Evolutionary conservation across 64 coral and sea anemone genomes (phyloP), one percentile per base, ranked within the genome.

Genomic region (Hydrozoanthus tunicans): DNA sequence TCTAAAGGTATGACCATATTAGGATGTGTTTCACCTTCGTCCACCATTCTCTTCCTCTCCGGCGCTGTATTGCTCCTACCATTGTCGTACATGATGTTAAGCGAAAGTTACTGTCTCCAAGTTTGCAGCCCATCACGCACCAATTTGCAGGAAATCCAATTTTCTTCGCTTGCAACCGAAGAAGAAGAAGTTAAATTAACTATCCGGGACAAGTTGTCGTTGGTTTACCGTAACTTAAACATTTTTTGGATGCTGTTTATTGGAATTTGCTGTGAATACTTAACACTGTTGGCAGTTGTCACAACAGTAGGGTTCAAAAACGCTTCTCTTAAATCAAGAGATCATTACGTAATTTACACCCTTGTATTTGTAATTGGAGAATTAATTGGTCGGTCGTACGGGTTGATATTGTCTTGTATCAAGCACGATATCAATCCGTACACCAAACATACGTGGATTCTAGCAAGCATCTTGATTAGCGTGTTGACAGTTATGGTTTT

Each of bases 331-430:
- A 89, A 88, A 24, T 92, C 89, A n/a, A 90, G 94, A 7, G 83
- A 91, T 64, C 91, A 93, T 70, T 96, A 91, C 74, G 91, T 86
- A 6, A 91, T 91, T 17, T 96, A 96, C 75, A 90, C 86, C 20
- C 53, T 93, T 9, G 74, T 81, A 27, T 86, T 96, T 59, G 86
- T 93, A 78, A 58, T 93, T 9, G 94, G 86, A 7, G 94, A 96
- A 76, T 73, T 84, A 60, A 67, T 96, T 54, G 94, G 94, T 4
- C 89, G 94, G 55, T 96, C 94, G 54, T 96, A 96, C 66, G 75
- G 92, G 20, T 75, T 90, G 54, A 13, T 93, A 43, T n/a, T 96
- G 25, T 51, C 70, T 20, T 76, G 79, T 8, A 26, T 96, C 8
- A 93, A 93, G 15, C 75, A 73, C 25, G 23, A 81, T 91, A 63